These are phyloP conservation scores for Myzus persicae DNA, from an alignment of 1,140 invertebrate genomes.

Conservation along the genomic window DNA sequence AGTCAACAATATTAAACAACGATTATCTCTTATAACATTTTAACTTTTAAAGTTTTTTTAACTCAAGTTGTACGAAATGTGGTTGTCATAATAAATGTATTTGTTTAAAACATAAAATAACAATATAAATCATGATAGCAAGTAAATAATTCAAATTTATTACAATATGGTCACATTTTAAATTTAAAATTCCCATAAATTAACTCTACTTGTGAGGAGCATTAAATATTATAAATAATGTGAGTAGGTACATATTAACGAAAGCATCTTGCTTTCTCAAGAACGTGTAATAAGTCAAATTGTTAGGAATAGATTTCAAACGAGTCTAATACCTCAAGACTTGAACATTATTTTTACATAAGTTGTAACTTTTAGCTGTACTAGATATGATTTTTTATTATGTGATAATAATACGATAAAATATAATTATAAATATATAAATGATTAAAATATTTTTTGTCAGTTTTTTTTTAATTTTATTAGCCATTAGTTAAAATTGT, in stretches of 20 bases:
- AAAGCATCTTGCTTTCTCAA: not conserved
- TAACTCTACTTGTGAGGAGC: not conserved
- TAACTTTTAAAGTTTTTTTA: not conserved
- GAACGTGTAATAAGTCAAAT: not conserved
- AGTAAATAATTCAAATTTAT: constrained; percentile 13
- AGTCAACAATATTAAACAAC: not conserved
- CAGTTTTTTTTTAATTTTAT: no score
- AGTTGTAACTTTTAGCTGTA: not conserved
- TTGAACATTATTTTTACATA: not conserved
- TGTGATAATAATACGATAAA: no score
- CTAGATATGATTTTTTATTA: no score
- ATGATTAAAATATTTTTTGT: no score
- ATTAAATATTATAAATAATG: not conserved
- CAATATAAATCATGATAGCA: not conserved
- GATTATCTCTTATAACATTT: not conserved
- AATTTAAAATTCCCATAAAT: not conserved
- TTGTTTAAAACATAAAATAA: not conserved
- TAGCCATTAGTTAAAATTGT: no score
- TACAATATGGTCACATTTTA: not conserved
- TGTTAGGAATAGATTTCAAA: not conserved
- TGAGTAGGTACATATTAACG: not conserved
- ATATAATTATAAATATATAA: not conserved
- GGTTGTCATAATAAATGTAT: not conserved
- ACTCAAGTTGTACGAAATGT: not conserved
- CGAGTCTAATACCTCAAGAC: not conserved